Evolutionary conservation across 2,888 invertebrate genomes (phyloP).

Genomic region (Lithophane socia): DNA sequence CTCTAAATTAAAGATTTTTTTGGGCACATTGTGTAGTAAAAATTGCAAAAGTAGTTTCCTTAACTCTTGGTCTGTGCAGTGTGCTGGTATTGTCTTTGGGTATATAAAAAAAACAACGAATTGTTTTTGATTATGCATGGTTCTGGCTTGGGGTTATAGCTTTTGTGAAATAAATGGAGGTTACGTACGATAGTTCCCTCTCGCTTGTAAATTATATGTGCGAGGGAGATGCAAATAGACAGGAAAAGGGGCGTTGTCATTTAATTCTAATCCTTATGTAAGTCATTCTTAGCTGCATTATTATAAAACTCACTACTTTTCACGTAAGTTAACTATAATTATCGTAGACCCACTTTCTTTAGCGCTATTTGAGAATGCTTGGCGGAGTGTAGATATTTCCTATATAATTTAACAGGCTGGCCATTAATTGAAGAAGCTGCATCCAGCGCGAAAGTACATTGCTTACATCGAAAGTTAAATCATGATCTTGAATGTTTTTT

Average conservation of each 20-base stretch:
- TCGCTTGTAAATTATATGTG: background rate
- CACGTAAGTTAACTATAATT: conserved; percentile 1
- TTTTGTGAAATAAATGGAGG: background rate
- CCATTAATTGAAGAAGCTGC: conserved; percentile 30
- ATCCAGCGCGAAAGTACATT: conserved; percentile 39
- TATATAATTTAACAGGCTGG: conserved; percentile 40
- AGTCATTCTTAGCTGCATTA: conserved; percentile 1
- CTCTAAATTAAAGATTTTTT: background rate
- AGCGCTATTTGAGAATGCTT: conserved; percentile 53
- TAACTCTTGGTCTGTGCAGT: background rate
- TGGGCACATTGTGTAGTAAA: conserved; percentile 13
- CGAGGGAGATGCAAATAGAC: background rate
- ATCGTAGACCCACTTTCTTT: conserved; percentile 24
- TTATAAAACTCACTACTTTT: background rate
- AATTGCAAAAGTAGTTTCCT: conserved; percentile 12
- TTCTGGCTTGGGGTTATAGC: background rate
- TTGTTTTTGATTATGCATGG: background rate
- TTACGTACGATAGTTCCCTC: background rate
- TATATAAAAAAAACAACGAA: no score
- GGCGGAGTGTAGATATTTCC: conserved; percentile 36
- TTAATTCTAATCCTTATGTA: background rate
- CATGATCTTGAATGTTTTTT: conserved; percentile 74
- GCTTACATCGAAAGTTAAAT: conserved; percentile 69
- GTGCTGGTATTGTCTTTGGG: background rate
- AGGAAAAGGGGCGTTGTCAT: conserved; percentile 1